Evolutionary conservation across 2,113 vertebrate genomes (phyloP), one percentile per base, ranked within the genome.

Genomic region (Apeltes quadracus): DNA sequence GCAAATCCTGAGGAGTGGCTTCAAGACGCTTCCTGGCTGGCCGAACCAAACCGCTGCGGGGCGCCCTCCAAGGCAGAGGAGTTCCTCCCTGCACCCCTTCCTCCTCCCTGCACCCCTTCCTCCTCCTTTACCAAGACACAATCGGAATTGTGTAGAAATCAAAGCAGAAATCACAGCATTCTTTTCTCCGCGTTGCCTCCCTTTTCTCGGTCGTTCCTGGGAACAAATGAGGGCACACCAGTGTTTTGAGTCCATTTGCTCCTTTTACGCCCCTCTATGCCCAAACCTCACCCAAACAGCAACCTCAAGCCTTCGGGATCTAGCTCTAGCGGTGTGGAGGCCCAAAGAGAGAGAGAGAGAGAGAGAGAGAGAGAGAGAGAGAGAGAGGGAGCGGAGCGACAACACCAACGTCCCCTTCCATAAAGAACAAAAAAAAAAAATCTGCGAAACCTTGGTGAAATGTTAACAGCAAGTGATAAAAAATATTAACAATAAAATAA

Each of bases 401-500:
- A 61, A 53, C 34, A 69, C 20, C 27, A n/a, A 54, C 25, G 39
- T 27, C 39, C 15, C n/a, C 32, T 72, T 69, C 61, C 48, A 61
- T 71, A 4, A 41, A 78, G n/a, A 76, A 58, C 5, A 32, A 57
- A 39, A 75, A 12, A 38, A 63, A 39, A 78, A 76, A 50, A 72
- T 55, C 73, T 56, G 59, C 54, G 23, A 64, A 43, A 82, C 76
- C 72, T 78, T 69, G 16, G 23, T 68, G 29, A 48, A 84, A 75
- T 82, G 61, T 78, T 44, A 87, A 76, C 63, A 59, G 23, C 59
- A 70, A 82, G 59, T 79, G 81, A 84, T 81, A 77, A 72, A 86
- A 85, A 88, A 82, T 36, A 79, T 62, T 57, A 82, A 68, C 76
- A 81, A 46, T 36, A 76, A 89, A 86, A 87, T 82, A 84, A 89